These are phyloP conservation scores for Salvelinus fontinalis DNA, from an alignment of 2,113 vertebrate genomes.

Conservation along the genomic window DNA sequence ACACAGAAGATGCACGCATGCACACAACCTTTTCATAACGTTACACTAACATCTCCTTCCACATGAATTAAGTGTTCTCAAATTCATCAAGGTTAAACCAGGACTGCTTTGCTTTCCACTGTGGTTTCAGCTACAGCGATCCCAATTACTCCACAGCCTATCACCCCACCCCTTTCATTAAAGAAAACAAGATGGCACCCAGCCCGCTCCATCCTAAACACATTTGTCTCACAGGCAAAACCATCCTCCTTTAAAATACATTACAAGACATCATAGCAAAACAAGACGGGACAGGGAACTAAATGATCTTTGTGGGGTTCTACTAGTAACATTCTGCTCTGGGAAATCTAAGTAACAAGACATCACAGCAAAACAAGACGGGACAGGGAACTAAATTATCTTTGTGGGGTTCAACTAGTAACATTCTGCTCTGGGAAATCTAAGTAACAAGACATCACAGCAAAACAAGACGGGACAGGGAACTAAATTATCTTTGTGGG, in stretches of 20 bases:
- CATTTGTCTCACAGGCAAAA: conserved; percentile 57
- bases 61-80: not conserved
- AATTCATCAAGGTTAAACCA: conserved; percentile 7
- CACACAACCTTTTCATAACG: not conserved
- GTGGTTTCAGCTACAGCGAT: conserved; percentile 44
- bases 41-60: not conserved
- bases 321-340: not conserved
- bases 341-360: not conserved
- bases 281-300: not conserved
- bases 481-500: too few species aligned
- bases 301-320: too few species aligned
- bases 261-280: conserved; percentile 19
- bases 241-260: conserved; percentile 50
- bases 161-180: conserved; percentile 51
- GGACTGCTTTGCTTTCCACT: conserved; percentile 26
- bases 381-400: too few species aligned
- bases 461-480: not conserved
- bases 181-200: conserved; percentile 38
- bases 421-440: not conserved
- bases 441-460: conserved; percentile 11
- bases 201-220: conserved; percentile 42
- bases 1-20: not conserved
- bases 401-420: too few species aligned
- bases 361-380: conserved; percentile 15
- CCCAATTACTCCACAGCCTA: conserved; percentile 37